Evolutionary conservation across 2,797 vertebrate genomes (phyloP).

Genomic region (Galaxias olidus): DNA sequence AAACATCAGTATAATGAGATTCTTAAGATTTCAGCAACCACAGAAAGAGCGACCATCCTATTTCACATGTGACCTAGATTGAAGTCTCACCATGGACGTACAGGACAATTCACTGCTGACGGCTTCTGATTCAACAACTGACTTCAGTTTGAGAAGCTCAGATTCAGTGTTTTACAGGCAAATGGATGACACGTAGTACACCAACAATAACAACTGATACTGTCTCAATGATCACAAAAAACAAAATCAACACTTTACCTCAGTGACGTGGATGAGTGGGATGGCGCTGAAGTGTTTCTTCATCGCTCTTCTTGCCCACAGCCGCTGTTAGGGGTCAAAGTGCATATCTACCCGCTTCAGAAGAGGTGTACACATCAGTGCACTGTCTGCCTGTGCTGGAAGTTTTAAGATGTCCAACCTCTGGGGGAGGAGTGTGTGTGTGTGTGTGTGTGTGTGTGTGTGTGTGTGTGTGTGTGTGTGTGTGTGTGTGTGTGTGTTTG

Average conservation of each 20-base stretch:
- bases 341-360: constrained; percentile 34
- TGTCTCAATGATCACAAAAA: constrained; percentile 18
- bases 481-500: constrained; percentile 2
- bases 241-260: constrained; percentile 57
- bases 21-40: too few relatives aligned
- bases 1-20: too few relatives aligned
- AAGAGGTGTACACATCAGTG: constrained; percentile 26
- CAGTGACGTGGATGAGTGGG: constrained; percentile 71
- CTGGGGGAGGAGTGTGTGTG: constrained; percentile 26
- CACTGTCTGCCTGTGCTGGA: constrained; percentile 41
- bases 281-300: constrained; percentile 67
- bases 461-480: constrained; percentile 11
- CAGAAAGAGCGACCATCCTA: too few relatives aligned
- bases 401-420: constrained; percentile 33
- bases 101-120: neutral
- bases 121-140: neutral
- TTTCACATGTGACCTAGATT: neutral
- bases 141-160: neutral
- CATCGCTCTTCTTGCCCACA: constrained; percentile 65
- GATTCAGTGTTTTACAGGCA: neutral
- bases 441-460: constrained; percentile 1
- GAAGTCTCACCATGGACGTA: neutral
- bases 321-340: constrained; percentile 45
- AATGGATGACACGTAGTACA: neutral
- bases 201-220: neutral